Conservation (phyloP, 2,888 invertebrate genomes). For the Sabellastarte sp. region DNA sequence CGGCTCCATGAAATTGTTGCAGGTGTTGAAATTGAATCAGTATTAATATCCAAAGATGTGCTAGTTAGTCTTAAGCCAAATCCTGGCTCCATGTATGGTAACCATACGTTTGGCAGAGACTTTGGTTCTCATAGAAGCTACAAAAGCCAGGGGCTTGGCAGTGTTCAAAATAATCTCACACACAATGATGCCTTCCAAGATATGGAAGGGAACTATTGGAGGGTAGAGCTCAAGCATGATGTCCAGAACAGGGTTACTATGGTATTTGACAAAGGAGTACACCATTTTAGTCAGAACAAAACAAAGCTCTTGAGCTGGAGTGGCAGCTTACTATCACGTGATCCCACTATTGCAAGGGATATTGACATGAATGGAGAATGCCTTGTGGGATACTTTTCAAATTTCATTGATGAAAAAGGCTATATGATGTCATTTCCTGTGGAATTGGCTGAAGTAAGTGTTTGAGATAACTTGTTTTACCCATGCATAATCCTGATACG, state of each 20-base stretch:
- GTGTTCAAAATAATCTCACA: constrained; percentile 9
- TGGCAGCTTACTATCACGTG: constrained; percentile 24
- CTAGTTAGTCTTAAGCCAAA: constrained; percentile 5
- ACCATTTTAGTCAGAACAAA: constrained; percentile 31
- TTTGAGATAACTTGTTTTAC: too few species aligned
- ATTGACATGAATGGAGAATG: constrained; percentile 25
- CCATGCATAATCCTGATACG: too few species aligned
- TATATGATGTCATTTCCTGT: constrained; percentile 27
- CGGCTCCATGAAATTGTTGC: constrained; percentile 19
- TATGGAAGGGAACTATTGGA: constrained; percentile 35
- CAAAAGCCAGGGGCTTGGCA: not conserved
- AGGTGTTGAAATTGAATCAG: constrained; percentile 26
- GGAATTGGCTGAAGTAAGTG: constrained; percentile 27
- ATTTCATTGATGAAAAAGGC: constrained; percentile 32
- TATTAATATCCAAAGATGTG: constrained; percentile 24
- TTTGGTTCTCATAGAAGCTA: not conserved
- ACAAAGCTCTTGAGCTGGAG: constrained; percentile 29
- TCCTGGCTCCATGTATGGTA: not conserved
- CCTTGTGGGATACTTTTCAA: constrained; percentile 31
- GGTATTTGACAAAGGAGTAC: constrained; percentile 31
- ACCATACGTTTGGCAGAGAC: not conserved
- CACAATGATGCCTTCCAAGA: constrained; percentile 30
- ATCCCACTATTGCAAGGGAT: constrained; percentile 25
- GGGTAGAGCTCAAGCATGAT: constrained; percentile 14
- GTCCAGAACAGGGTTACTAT: constrained; percentile 16